Conservation (phyloP, 1,140 invertebrate genomes). For the Atopsyche davidsoni region DNA sequence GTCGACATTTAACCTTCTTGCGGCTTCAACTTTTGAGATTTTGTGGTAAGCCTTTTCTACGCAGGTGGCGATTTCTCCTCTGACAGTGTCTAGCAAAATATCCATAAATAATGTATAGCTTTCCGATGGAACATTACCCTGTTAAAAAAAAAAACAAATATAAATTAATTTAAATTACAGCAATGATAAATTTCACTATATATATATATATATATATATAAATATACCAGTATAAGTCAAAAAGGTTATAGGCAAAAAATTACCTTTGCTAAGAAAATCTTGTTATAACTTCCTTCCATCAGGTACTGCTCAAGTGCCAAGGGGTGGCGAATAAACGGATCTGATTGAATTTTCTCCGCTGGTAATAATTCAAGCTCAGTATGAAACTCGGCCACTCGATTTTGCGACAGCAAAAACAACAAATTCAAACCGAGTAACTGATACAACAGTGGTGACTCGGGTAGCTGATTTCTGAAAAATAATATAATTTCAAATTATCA, state of each 20-base stretch:
- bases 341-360: constrained; percentile 83
- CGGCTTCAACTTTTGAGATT: constrained; percentile 83
- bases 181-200: constrained; percentile 26
- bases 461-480: constrained; percentile 61
- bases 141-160: constrained; percentile 67
- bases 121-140: constrained; percentile 90
- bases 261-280: constrained; percentile 60
- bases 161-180: constrained; percentile 33
- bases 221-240: constrained; percentile 8
- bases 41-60: constrained; percentile 94
- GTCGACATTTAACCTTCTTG: constrained; percentile 79
- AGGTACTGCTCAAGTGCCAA: constrained; percentile 95
- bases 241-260: too few species aligned
- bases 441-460: constrained; percentile 92
- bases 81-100: constrained; percentile 88
- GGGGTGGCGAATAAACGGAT: constrained; percentile 92
- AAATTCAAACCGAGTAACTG: constrained; percentile 93
- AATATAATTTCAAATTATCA: too few species aligned
- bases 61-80: constrained; percentile 93
- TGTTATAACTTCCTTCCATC: constrained; percentile 99
- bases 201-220: background rate
- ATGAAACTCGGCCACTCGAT: constrained; percentile 96
- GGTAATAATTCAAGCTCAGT: constrained; percentile 93
- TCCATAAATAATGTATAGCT: constrained; percentile 97
- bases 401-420: constrained; percentile 90